Evolutionary conservation across 2,797 vertebrate genomes (phyloP).

Genomic region (Loriculus beryllinus): DNA sequence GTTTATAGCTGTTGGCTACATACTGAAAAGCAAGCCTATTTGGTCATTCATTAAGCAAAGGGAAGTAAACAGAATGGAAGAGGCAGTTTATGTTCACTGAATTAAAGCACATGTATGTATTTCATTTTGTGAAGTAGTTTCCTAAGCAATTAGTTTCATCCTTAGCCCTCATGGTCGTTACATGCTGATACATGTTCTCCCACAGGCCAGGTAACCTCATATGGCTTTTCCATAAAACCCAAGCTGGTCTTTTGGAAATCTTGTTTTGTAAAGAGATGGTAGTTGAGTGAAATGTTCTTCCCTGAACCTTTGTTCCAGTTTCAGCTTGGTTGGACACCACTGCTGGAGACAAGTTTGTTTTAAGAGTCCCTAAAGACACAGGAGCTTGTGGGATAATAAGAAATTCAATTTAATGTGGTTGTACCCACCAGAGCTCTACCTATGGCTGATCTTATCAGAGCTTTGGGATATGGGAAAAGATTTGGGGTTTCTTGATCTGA

Average conservation of each 20-base stretch:
- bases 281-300: neutral
- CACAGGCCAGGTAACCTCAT: neutral
- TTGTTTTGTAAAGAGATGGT: neutral
- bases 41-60: conserved; percentile 27
- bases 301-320: neutral
- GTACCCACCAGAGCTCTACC: neutral
- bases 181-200: neutral
- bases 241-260: neutral
- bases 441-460: neutral
- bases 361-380: neutral
- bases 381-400: neutral
- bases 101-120: conserved; percentile 14
- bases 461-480: neutral
- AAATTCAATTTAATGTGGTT: neutral
- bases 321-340: neutral
- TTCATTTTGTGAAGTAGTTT: conserved; percentile 16
- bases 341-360: neutral
- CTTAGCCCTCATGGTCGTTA: neutral
- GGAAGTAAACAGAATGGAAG: neutral
- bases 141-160: conserved; percentile 21
- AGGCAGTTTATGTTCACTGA: neutral
- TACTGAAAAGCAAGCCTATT: neutral
- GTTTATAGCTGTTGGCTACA: neutral
- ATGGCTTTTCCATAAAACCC: neutral
- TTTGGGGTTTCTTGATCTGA: neutral